Evolutionary conservation across 2,113 vertebrate species (phyloP).

Genomic region (Scartelaos histophorus): DNA sequence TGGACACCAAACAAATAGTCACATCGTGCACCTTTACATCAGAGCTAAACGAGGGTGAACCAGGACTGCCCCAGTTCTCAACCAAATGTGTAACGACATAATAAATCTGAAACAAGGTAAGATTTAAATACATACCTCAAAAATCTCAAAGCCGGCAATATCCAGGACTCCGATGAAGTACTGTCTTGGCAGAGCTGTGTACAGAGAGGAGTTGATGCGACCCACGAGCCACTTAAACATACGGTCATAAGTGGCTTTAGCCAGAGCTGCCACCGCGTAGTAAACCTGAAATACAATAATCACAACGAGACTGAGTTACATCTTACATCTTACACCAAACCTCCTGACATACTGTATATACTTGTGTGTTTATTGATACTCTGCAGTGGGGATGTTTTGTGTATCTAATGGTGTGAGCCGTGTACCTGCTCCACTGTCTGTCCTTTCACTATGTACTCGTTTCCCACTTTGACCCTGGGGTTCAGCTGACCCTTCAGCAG

Average conservation of each 20-base stretch:
- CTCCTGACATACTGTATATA: too few species aligned
- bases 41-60: neutral
- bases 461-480: conserved; percentile 92
- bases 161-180: conserved; percentile 97
- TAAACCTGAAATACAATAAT: conserved; percentile 76
- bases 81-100: neutral
- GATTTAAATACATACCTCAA: conserved; percentile 80
- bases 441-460: conserved; percentile 92
- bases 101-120: neutral
- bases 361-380: too few species aligned
- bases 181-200: conserved; percentile 89
- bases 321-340: neutral
- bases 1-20: too few species aligned
- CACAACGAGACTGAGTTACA: conserved; percentile 45
- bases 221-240: conserved; percentile 95
- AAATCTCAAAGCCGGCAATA: conserved; percentile 96
- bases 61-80: neutral
- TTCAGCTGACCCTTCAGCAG: conserved; percentile 93
- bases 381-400: too few species aligned
- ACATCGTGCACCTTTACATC: too few species aligned
- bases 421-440: conserved; percentile 91
- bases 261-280: conserved; percentile 89
- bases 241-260: conserved; percentile 92
- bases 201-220: conserved; percentile 92
- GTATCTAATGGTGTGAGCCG: neutral